phyloP scores from a whole-genome alignment of 2,888 invertebrate species.

The Sepioteuthis lessoniana region DNA sequence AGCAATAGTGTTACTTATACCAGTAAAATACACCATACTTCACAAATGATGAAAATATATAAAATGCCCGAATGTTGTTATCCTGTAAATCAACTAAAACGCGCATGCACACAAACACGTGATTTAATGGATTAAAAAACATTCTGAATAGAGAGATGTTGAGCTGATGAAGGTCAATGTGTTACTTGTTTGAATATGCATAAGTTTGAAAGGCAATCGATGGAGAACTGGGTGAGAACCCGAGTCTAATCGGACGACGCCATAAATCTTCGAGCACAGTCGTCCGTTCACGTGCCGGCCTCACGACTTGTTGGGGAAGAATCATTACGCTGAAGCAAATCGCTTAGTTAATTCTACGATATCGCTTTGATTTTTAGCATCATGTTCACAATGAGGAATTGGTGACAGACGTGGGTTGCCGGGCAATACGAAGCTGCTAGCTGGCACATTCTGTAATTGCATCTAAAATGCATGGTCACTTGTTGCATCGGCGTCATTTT shows the following conservation, averaged over 20 bases:
- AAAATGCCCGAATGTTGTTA: neutral
- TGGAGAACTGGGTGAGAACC: neutral
- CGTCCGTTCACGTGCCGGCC: neutral
- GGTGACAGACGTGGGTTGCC: neutral
- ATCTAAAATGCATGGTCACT: neutral
- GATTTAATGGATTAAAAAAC: no score
- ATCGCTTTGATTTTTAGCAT: neutral
- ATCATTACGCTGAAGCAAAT: neutral
- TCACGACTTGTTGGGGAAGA: neutral
- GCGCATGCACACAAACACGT: neutral
- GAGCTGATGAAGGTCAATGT: neutral
- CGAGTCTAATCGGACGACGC: neutral
- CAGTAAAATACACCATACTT: no score
- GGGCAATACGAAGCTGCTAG: neutral
- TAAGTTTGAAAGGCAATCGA: neutral
- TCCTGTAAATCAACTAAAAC: neutral
- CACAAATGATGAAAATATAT: no score
- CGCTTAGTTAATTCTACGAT: neutral
- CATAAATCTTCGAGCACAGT: neutral
- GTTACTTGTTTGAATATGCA: neutral
- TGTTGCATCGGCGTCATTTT: neutral
- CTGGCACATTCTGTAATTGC: neutral
- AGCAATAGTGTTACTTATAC: no score
- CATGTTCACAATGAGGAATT: neutral
- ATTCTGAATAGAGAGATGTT: neutral